A percentile compares a stretch with the other conserved stretches of the same genome.
These are phyloP conservation scores for Pagrus major DNA, from an alignment of 2,113 vertebrate species.

Conservation along the genomic window DNA sequence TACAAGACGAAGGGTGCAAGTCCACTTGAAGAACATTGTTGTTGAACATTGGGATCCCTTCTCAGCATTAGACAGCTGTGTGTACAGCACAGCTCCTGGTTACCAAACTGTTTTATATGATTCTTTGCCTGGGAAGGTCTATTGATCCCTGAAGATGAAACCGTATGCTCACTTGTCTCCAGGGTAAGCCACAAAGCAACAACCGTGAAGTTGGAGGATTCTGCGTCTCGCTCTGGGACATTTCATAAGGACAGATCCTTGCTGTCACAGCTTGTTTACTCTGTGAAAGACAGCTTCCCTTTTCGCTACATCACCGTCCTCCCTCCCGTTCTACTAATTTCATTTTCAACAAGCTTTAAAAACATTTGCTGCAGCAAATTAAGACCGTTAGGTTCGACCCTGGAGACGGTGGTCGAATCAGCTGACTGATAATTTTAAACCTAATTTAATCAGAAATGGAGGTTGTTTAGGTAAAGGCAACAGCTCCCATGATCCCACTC, in stretches of 20 bases:
- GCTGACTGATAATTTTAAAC: no score
- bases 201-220: background rate
- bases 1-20: no score
- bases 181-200: background rate
- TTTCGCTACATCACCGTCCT: background rate
- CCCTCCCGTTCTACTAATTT: background rate
- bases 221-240: rapidly evolving
- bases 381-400: no score
- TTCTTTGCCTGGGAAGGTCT: background rate
- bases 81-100: background rate
- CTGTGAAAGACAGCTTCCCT: background rate
- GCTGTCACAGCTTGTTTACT: background rate
- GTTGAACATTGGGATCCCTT: no score
- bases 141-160: constrained; percentile 8
- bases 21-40: no score
- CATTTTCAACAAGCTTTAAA: background rate
- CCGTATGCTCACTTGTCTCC: background rate
- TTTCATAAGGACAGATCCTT: background rate
- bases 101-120: background rate
- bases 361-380: no score
- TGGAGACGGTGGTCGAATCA: no score
- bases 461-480: no score
- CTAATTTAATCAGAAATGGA: no score
- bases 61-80: no score
- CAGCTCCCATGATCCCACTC: no score